Base-by-base conservation (phyloP, 2,113 vertebrate genomes). In the Mustela nigripes region DNA sequence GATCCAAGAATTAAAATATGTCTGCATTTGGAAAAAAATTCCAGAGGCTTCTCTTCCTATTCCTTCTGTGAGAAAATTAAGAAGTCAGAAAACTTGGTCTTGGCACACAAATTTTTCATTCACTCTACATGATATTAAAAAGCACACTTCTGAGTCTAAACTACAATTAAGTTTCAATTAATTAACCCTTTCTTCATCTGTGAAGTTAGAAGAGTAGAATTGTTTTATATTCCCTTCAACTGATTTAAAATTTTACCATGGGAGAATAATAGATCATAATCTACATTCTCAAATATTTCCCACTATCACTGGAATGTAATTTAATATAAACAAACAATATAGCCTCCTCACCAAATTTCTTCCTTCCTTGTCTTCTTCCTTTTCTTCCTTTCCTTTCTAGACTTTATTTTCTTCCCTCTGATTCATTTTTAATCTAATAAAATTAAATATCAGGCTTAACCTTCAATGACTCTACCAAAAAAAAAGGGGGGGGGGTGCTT, bases 41-140 rank as follows among this genome's bases (percentile, higher is more conserved):
- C 42, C n/a, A 67, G 22, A 85, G 39, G 39, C 5, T 67, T 93
- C 60, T 87, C 42, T 91, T 81, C 22, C 50, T 85, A 69, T 95
- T 88, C 28, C 16, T 4, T 82, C 14, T 89, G n/a, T 93, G 81
- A 92, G 24, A 94, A 97, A 95, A 94, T 94, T 95, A 92, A 94
- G 58, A 94, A 96, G 28, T 93, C n/a, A 73, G 76, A 93, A 96
- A 97, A 82, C 67, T 86, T 94, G 11, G 48, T 89, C 28, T 92
- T 94, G 53, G 80, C 48, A 92, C 63, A 89, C 21, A 89, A 69
- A 81, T 28, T 87, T 97, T 96, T 74, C 74, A 67, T 93, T 93
- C 67, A 76, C 74, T 95, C 62, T 80, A 31, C n/a, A 58, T 60
- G 21, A 73, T 48, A 58, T 83, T 82, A 83, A 95, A 96, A 94